Percentiles rank a stretch among this genome's conserved stretches.
These are phyloP conservation scores for Eremobia ochroleuca DNA, from an alignment of 2,888 invertebrate genomes.

Conservation along the genomic window DNA sequence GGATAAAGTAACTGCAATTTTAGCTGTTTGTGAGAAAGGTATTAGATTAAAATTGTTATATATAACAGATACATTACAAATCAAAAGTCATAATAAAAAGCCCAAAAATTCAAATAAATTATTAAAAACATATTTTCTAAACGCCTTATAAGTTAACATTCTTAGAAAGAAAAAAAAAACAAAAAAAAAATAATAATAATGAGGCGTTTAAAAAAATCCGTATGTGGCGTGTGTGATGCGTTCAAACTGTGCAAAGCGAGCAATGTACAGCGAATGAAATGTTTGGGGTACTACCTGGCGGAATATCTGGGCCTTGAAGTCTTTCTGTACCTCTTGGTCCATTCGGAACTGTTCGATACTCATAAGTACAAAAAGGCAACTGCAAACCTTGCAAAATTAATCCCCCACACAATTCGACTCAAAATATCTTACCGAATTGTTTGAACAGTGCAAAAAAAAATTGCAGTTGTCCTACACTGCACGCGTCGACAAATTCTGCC, in stretches of 20 bases:
- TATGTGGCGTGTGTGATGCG: conserved; percentile 86
- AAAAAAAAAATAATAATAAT: conserved; percentile 55
- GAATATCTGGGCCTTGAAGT: conserved; percentile 5
- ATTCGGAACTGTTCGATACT: background rate
- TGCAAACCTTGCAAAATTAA: background rate
- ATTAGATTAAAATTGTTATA: conserved; percentile 29
- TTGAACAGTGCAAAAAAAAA: background rate
- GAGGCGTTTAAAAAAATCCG: conserved; percentile 79
- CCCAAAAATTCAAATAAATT: conserved; percentile 67
- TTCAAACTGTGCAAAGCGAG: conserved; percentile 81
- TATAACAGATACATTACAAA: conserved; percentile 13
- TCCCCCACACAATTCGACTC: background rate
- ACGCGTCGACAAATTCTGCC: conserved; percentile 11
- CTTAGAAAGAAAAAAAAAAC: conserved; percentile 51
- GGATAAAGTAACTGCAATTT: conserved; percentile 45
- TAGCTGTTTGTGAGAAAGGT: conserved; percentile 21
- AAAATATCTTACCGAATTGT: background rate
- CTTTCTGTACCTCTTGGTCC: background rate
- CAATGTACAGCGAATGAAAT: conserved; percentile 79
- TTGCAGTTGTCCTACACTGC: background rate
- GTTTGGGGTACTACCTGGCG: conserved; percentile 70
- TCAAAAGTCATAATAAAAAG: conserved; percentile 43
- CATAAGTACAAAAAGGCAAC: background rate
- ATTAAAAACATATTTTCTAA: conserved; percentile 62
- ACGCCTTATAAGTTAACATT: conserved; percentile 57